Conservation (phyloP, 2,113 vertebrate genomes). For the Chaenogobius annularis region DNA sequence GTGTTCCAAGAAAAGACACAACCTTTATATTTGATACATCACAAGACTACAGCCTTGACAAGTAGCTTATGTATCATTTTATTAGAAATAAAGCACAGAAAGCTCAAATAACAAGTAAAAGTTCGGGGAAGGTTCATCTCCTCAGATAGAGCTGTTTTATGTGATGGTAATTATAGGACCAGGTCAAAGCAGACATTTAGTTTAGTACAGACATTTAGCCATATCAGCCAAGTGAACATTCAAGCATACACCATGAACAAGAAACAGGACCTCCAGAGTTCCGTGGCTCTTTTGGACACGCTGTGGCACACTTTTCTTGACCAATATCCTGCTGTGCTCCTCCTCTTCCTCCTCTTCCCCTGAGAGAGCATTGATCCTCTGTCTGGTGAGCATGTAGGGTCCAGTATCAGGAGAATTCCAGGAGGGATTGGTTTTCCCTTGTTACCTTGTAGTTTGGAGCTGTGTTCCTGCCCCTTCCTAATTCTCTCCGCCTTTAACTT, state of each 20-base stretch:
- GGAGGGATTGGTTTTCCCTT: slow-evolving; percentile 80
- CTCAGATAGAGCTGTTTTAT: slow-evolving; percentile 19
- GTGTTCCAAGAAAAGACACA: neutral
- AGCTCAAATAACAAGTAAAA: neutral
- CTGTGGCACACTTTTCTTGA: slow-evolving; percentile 71
- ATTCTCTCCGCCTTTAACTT: slow-evolving; percentile 74
- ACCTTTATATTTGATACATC: neutral
- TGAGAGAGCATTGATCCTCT: slow-evolving; percentile 75
- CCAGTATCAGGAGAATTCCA: slow-evolving; percentile 76
- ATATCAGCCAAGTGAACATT: slow-evolving; percentile 65
- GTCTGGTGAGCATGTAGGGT: slow-evolving; percentile 68
- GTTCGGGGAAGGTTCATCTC: too few species aligned
- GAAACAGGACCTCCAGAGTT: slow-evolving; percentile 73
- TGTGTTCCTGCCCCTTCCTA: slow-evolving; percentile 75
- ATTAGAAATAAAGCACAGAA: neutral
- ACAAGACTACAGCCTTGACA: neutral
- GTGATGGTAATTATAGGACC: slow-evolving; percentile 46
- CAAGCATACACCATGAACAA: slow-evolving; percentile 76
- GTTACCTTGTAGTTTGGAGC: slow-evolving; percentile 77
- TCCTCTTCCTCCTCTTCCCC: slow-evolving; percentile 53
- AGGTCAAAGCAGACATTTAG: slow-evolving; percentile 44
- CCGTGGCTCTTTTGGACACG: slow-evolving; percentile 73
- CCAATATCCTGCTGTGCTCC: slow-evolving; percentile 74
- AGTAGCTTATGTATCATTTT: neutral
- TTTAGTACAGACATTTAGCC: slow-evolving; percentile 46